A percentile compares a stretch with the other conserved stretches of the same genome.
Evolutionary conservation across 2,888 invertebrate genomes (phyloP).

Genomic region (Chalcis sispes): DNA sequence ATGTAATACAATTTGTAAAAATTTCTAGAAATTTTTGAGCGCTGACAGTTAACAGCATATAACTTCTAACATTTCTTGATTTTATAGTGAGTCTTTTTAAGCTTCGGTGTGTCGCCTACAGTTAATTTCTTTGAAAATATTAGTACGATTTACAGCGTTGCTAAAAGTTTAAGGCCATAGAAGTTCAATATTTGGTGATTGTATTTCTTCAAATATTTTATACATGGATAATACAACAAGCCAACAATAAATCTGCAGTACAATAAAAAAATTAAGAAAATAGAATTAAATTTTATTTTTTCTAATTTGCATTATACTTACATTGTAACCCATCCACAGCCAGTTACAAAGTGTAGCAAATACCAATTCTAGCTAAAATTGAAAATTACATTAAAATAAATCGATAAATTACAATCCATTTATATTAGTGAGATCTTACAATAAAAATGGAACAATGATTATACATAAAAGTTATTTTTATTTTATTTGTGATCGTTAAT

Average conservation of each 20-base stretch:
- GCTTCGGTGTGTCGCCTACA: background rate
- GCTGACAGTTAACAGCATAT: no score
- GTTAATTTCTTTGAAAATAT: background rate
- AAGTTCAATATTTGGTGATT: conserved; percentile 92
- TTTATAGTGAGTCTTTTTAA: background rate
- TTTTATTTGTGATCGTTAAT: no score
- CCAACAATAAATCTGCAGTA: conserved; percentile 90
- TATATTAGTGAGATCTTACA: no score
- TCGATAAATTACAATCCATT: no score
- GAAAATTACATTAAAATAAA: background rate
- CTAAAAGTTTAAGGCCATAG: conserved; percentile 79
- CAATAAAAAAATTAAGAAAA: conserved; percentile 51
- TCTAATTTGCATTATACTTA: conserved; percentile 77
- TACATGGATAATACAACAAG: conserved; percentile 91
- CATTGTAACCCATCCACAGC: conserved; percentile 91
- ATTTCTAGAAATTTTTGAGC: background rate
- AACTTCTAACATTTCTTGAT: background rate
- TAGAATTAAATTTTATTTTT: conserved; percentile 17
- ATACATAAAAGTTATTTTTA: no score
- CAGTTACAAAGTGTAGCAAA: conserved; percentile 86
- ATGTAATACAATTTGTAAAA: background rate
- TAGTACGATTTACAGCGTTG: background rate
- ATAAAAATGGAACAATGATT: no score
- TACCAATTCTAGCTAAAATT: conserved; percentile 84
- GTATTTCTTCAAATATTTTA: conserved; percentile 86